Conservation (phyloP, 23 tunicate genomes). For the Styela clava region DNA sequence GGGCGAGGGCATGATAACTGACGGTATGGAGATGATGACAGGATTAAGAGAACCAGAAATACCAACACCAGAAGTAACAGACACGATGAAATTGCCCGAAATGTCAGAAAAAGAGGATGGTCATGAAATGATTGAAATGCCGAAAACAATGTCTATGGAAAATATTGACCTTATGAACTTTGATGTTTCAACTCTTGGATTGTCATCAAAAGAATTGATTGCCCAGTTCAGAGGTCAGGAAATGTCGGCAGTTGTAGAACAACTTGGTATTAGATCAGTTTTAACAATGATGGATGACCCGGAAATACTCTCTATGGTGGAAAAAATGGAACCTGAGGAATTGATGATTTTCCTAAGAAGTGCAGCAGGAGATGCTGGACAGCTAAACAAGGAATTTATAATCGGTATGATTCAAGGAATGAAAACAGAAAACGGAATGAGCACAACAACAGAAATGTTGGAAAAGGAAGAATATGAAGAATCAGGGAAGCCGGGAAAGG, state of each 20-base stretch:
- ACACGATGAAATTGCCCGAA: not conserved
- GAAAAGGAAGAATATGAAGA: not conserved
- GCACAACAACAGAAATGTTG: not conserved
- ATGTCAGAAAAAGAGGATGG: not conserved
- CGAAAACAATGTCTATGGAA: not conserved
- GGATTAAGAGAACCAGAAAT: no score
- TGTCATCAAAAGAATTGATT: constrained; percentile 1
- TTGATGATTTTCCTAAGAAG: not conserved
- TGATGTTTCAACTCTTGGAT: constrained; percentile 1
- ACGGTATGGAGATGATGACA: no score
- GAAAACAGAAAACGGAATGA: not conserved
- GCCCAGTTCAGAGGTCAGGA: not conserved
- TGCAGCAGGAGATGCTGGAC: not conserved
- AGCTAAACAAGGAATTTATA: not conserved
- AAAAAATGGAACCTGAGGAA: not conserved
- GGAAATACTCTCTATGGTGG: not conserved
- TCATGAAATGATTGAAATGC: not conserved
- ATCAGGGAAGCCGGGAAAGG: not conserved
- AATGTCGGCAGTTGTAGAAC: not conserved
- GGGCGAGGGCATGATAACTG: not conserved
- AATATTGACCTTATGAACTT: not conserved
- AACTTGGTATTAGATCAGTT: constrained; percentile 4
- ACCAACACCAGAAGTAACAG: not conserved
- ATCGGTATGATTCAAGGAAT: not conserved
- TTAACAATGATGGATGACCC: not conserved